phyloP scores from a whole-genome alignment of 1,140 invertebrate genomes.

The Drosophila insularis region DNA sequence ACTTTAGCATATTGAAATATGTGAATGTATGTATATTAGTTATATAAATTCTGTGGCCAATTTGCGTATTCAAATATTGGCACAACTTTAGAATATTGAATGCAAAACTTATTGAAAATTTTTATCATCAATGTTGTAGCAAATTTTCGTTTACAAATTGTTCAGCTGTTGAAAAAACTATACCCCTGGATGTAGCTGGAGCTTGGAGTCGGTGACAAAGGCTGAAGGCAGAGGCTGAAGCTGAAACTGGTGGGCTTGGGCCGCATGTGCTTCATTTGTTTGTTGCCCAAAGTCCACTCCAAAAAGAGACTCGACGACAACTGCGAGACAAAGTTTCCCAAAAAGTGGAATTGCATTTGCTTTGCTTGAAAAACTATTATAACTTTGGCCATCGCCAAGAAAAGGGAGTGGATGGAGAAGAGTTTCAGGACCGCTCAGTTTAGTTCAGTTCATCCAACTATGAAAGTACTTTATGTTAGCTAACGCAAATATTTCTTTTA shows the following conservation, averaged over 20 bases:
- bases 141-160: slow-evolving; percentile 67
- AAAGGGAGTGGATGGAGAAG: background rate
- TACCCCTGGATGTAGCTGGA: slow-evolving; percentile 22
- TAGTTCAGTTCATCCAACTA: slow-evolving; percentile 80
- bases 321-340: slow-evolving; percentile 59
- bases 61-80: slow-evolving; percentile 51
- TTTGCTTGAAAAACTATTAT: slow-evolving; percentile 80
- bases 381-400: slow-evolving; percentile 53
- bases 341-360: slow-evolving; percentile 78
- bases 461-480: slow-evolving; percentile 79
- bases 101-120: slow-evolving; percentile 38
- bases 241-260: background rate
- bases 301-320: slow-evolving; percentile 53
- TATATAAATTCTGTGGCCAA: slow-evolving; percentile 3
- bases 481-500: slow-evolving; percentile 81
- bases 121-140: slow-evolving; percentile 69
- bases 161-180: slow-evolving; percentile 36
- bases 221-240: background rate
- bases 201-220: slow-evolving; percentile 3
- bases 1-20: slow-evolving; percentile 22
- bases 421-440: slow-evolving; percentile 41
- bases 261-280: slow-evolving; percentile 73
- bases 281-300: slow-evolving; percentile 59
- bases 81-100: slow-evolving; percentile 15
- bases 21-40: slow-evolving; percentile 22